phyloP scores from a whole-genome alignment of 2,113 vertebrate species.

The Elgaria multicarinata region DNA sequence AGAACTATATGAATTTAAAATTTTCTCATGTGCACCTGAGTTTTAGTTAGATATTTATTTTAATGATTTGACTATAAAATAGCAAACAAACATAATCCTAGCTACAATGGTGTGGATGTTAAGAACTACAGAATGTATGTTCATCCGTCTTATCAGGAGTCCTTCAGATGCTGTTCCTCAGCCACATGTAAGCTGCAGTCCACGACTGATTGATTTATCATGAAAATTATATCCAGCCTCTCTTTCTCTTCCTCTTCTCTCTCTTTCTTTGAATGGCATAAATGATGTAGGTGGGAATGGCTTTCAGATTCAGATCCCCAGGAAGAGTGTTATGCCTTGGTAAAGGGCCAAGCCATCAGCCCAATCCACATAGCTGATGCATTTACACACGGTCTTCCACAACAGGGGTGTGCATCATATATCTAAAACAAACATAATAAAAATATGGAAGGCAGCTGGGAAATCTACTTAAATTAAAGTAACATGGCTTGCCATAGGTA shows the following conservation, averaged over 20 bases:
- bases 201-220: background rate
- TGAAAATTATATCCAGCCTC: background rate
- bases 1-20: background rate
- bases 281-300: background rate
- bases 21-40: background rate
- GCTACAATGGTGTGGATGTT: background rate
- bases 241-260: background rate
- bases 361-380: background rate
- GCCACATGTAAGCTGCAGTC: background rate
- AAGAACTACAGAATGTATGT: accelerated
- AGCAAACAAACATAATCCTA: background rate
- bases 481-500: background rate
- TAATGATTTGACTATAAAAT: conserved; percentile 18
- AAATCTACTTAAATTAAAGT: background rate
- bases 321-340: background rate
- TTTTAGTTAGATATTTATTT: conserved; percentile 8
- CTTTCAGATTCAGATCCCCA: background rate
- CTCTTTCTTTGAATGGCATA: background rate
- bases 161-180: background rate
- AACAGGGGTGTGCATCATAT: background rate
- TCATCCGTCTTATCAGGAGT: background rate
- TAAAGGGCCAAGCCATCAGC: background rate
- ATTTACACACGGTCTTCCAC: background rate
- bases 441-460: no score
- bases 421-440: background rate